A percentile compares a stretch with the other conserved stretches of the same genome.
phyloP scores from a whole-genome alignment of 2,888 invertebrate species.

The Eugnorisma glareosa region DNA sequence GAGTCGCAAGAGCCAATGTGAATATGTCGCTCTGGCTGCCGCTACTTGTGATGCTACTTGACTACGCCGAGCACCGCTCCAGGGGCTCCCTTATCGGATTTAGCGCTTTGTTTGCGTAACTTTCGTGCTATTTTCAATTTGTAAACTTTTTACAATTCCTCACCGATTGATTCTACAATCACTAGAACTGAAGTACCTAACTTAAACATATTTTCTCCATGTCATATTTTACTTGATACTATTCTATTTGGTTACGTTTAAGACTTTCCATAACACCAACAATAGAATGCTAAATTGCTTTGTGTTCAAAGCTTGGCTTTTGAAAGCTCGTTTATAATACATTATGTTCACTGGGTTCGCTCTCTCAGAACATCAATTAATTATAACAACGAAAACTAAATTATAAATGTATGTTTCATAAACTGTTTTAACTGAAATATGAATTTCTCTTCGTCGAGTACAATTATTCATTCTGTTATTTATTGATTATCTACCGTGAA shows the following conservation, averaged over 20 bases:
- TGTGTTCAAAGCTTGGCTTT: slow-evolving; percentile 38
- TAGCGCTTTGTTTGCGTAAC: slow-evolving; percentile 68
- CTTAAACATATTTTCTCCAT: slow-evolving; percentile 23
- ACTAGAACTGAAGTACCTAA: slow-evolving; percentile 10
- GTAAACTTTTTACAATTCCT: slow-evolving; percentile 21
- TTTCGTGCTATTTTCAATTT: slow-evolving; percentile 62
- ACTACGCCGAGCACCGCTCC: slow-evolving; percentile 60
- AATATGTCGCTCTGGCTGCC: slow-evolving; percentile 68
- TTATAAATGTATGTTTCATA: slow-evolving; percentile 36
- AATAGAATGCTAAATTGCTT: slow-evolving; percentile 44
- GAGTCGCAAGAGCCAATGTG: slow-evolving; percentile 74
- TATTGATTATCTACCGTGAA: slow-evolving; percentile 77
- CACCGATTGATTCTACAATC: not conserved
- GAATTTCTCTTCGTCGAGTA: slow-evolving; percentile 42
- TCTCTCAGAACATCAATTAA: slow-evolving; percentile 38
- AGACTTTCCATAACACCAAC: slow-evolving; percentile 46
- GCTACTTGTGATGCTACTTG: slow-evolving; percentile 66
- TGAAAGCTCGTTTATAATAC: slow-evolving; percentile 39
- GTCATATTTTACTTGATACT: not conserved
- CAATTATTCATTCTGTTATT: slow-evolving; percentile 62
- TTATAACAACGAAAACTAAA: slow-evolving; percentile 24
- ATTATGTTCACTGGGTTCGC: slow-evolving; percentile 30
- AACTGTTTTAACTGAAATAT: slow-evolving; percentile 24
- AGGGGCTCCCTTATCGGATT: slow-evolving; percentile 68
- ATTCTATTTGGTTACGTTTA: slow-evolving; percentile 19